Evolutionary conservation across 2,888 invertebrate species (phyloP), one percentile per base, ranked within the genome.

Genomic region (Pristionchus fissidentatus): DNA sequence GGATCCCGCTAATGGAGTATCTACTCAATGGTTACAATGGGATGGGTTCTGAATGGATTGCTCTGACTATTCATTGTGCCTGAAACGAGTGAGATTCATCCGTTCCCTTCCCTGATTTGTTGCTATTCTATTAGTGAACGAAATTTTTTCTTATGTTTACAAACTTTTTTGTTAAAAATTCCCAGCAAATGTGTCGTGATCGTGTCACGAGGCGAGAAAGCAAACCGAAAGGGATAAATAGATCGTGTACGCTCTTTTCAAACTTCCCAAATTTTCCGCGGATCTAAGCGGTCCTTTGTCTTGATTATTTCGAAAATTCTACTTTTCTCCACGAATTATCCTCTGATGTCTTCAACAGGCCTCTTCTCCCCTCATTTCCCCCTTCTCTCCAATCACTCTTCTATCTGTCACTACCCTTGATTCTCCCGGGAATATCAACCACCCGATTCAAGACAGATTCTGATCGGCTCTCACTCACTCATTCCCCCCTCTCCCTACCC

Each of bases 381-480:
- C 35, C 26, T 52, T 29, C 83, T 70, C 66, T 41, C 60, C 22
- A 43, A 46, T 66, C 46, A 26, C 46, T 66, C 66, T 46, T 82
- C 62, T 26, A 29, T 32, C 55, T 83, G 70, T 73, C 73, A 66
- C 55, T 73, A 22, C 52, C 73, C n/a, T 32, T 29, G 38, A 26
- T 41, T 26, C 70, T 70, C 70, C 38, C 2, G 70, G 70, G 70
- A 70, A 70, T 41, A n/a, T n/a, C n/a, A n/a, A n/a, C n/a, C n/a
- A n/a, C n/a, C n/a, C n/a, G n/a, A n/a, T n/a, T n/a, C n/a, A n/a
- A n/a, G n/a, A n/a, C n/a, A n/a, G n/a, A n/a, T n/a, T 41, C 43
- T 70, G 49, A 32, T n/a, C 29, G 43, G 66, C 82, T 79, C 35
- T 46, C 52, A 13, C 77, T 49, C 77, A 32, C 75, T 38, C 29